Percentiles rank a stretch among this genome's conserved stretches.
phyloP scores from a whole-genome alignment of 1,140 invertebrate genomes.

The Conus ventricosus region DNA sequence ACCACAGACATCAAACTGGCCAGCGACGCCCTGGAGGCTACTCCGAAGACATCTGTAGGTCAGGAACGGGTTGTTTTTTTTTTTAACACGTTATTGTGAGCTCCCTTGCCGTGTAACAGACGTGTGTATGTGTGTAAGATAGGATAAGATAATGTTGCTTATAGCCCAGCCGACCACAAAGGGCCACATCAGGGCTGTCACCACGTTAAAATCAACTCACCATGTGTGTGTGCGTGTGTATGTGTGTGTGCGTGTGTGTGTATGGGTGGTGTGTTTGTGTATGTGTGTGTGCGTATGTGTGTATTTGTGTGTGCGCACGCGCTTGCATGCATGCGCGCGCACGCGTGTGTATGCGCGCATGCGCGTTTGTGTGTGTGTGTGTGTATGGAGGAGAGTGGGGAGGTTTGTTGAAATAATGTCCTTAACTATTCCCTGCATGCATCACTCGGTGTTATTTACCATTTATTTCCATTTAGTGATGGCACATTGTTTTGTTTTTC shows the following conservation, averaged over 20 bases:
- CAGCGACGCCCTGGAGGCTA: slow-evolving; percentile 9
- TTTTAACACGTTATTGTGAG: no score
- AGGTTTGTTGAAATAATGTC: no score
- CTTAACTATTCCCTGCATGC: no score
- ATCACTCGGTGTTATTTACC: no score
- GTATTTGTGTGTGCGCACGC: not conserved
- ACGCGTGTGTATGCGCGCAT: not conserved
- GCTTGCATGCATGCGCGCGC: not conserved
- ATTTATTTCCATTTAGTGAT: no score
- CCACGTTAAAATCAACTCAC: no score
- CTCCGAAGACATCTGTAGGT: slow-evolving; percentile 55
- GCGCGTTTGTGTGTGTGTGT: no score
- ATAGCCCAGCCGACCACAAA: no score
- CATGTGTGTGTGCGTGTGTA: not conserved
- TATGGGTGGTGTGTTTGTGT: not conserved
- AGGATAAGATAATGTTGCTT: no score
- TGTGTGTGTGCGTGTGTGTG: slow-evolving; percentile 1
- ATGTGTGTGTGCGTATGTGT: not conserved
- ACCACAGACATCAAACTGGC: slow-evolving; percentile 48
- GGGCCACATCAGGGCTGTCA: no score
- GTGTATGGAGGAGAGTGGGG: no score
- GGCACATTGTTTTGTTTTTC: no score
- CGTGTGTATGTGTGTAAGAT: not conserved
- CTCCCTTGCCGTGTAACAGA: not conserved
- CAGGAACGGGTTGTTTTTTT: not conserved